Conservation (phyloP, 2,797 vertebrate species). For the Enteromius paludinosus region DNA sequence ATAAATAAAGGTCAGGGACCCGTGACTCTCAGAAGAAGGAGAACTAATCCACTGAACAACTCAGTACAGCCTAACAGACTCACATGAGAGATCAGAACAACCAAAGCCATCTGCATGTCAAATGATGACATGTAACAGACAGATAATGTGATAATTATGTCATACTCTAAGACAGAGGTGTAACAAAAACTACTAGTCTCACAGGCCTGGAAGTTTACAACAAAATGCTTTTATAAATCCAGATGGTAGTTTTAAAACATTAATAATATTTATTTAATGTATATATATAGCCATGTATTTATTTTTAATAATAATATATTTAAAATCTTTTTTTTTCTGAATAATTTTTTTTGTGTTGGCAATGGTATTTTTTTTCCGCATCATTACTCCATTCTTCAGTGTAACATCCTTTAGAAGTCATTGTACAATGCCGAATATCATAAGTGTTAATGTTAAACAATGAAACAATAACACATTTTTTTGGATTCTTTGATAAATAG, state of each 20-base stretch:
- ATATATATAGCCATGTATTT: not conserved
- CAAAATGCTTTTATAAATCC: not conserved
- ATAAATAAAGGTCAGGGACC: constrained; percentile 33
- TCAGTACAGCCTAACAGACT: constrained; percentile 25
- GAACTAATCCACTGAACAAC: constrained; percentile 15
- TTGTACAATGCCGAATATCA: not conserved
- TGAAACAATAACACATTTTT: not conserved
- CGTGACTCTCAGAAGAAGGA: constrained; percentile 28
- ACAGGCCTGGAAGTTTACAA: not conserved
- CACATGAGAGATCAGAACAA: constrained; percentile 32
- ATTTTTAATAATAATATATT: not conserved
- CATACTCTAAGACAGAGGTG: not conserved
- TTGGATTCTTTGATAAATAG: not conserved
- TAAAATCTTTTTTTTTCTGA: not conserved
- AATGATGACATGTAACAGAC: constrained; percentile 12
- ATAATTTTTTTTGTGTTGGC: no score
- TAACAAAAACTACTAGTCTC: not conserved
- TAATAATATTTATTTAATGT: not conserved
- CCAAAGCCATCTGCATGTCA: constrained; percentile 23
- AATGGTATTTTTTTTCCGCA: no score
- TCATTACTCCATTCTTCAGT: no score
- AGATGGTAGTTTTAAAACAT: not conserved
- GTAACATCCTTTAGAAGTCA: not conserved
- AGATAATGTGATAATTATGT: constrained; percentile 25
- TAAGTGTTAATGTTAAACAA: not conserved